Percentiles rank a stretch among this genome's conserved stretches.
phyloP scores from a whole-genome alignment of 2,888 invertebrate species.

The Acrobasis repandana region DNA sequence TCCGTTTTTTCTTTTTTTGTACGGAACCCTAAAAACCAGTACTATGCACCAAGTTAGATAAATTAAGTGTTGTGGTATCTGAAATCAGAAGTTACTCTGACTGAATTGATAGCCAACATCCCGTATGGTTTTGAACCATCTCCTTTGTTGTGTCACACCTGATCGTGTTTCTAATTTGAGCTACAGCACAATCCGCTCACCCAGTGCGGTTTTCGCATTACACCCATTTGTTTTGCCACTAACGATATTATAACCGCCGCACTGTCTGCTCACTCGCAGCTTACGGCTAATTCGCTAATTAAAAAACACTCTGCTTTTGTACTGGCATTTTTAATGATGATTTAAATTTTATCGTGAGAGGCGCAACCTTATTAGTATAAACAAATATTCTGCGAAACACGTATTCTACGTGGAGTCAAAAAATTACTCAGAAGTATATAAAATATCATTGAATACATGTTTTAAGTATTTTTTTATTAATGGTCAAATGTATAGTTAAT shows the following conservation, averaged over 20 bases:
- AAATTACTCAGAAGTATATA: too few species aligned
- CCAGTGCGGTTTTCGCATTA: conserved; percentile 54
- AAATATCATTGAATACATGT: too few species aligned
- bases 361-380: not conserved
- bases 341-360: not conserved
- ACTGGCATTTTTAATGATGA: not conserved
- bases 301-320: conserved; percentile 23
- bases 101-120: too few species aligned
- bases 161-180: not conserved
- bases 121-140: not conserved
- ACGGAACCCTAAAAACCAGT: too few species aligned
- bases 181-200: conserved; percentile 47
- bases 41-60: too few species aligned
- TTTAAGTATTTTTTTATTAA: too few species aligned
- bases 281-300: conserved; percentile 35
- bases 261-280: conserved; percentile 39
- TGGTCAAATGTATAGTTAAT: too few species aligned
- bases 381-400: not conserved
- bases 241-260: conserved; percentile 52
- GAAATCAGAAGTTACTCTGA: too few species aligned
- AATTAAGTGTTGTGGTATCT: too few species aligned
- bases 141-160: not conserved
- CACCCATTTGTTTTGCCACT: conserved; percentile 50
- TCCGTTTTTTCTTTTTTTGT: too few species aligned
- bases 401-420: too few species aligned